A percentile compares a stretch with the other conserved stretches of the same genome.
phyloP scores from a whole-genome alignment of 2,113 vertebrate species.

The Grammomys surdaster region DNA sequence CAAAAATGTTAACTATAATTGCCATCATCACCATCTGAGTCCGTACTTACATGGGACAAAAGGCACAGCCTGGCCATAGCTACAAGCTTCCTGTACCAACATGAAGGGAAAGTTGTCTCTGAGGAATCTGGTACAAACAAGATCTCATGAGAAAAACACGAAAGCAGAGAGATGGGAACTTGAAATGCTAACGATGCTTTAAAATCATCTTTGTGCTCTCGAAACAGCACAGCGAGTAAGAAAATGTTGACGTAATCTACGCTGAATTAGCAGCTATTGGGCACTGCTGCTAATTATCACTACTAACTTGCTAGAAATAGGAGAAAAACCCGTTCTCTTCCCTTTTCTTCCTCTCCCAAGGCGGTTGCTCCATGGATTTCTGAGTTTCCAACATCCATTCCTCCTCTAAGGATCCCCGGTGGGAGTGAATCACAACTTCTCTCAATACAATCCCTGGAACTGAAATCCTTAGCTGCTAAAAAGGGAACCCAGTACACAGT shows the following conservation, averaged over 20 bases:
- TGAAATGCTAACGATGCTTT: neutral
- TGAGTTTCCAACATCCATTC: neutral
- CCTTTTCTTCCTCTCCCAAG: neutral
- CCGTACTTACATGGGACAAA: neutral
- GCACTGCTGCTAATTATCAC: neutral
- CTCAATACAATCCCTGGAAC: neutral
- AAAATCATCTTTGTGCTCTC: neutral
- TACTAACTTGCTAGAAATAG: constrained; percentile 20
- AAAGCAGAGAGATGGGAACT: neutral
- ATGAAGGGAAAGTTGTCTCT: neutral
- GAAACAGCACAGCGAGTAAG: neutral
- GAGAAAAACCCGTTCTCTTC: neutral
- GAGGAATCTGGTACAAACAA: neutral
- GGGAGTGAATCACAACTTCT: constrained; percentile 50
- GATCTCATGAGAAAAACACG: neutral
- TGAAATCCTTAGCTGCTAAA: neutral
- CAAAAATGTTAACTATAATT: neutral
- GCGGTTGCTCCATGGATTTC: neutral
- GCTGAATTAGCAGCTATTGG: neutral
- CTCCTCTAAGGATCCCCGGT: neutral
- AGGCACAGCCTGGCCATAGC: neutral
- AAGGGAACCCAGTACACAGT: neutral
- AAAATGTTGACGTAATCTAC: neutral
- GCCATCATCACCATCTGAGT: neutral
- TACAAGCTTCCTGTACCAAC: neutral